phyloP scores from a whole-genome alignment of 2,113 vertebrate genomes.

The Nothobranchius furzeri region DNA sequence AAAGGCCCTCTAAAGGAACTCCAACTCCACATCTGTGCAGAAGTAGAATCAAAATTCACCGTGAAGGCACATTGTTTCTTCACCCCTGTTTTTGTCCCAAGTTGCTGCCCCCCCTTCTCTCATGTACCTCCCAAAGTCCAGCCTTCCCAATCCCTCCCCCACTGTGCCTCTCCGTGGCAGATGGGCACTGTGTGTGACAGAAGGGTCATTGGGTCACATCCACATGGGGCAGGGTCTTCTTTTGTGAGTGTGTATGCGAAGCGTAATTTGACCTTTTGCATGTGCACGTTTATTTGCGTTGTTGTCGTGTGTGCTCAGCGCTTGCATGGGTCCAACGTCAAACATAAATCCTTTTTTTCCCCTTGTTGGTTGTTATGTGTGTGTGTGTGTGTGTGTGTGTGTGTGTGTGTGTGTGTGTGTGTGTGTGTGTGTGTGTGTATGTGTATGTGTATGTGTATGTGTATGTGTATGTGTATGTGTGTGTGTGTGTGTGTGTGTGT shows the following conservation, averaged over 20 bases:
- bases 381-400: no score
- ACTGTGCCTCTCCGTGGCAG: conserved; percentile 74
- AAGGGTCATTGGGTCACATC: conserved; percentile 81
- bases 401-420: no score
- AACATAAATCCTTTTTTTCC: neutral
- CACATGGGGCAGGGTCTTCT: no score
- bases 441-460: no score
- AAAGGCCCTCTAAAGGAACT: conserved; percentile 38
- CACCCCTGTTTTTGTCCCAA: conserved; percentile 13
- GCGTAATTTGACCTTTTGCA: conserved; percentile 60
- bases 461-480: neutral
- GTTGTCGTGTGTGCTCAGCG: conserved; percentile 4
- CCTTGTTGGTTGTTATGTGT: neutral
- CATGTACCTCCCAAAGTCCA: conserved; percentile 10
- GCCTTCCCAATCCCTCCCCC: conserved; percentile 41
- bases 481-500: no score
- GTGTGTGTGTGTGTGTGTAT: no score
- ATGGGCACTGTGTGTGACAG: conserved; percentile 81
- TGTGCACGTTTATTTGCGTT: conserved; percentile 16
- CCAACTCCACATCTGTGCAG: conserved; percentile 62
- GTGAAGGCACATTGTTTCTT: conserved; percentile 66
- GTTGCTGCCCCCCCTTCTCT: neutral
- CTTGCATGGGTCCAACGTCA: conserved; percentile 12
- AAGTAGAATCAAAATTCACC: conserved; percentile 58
- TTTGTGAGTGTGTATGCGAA: conserved; percentile 22